A percentile compares a stretch with the other conserved stretches of the same genome.
Evolutionary conservation across 2,113 vertebrate genomes (phyloP).

Genomic region (Oreochromis spilurus): DNA sequence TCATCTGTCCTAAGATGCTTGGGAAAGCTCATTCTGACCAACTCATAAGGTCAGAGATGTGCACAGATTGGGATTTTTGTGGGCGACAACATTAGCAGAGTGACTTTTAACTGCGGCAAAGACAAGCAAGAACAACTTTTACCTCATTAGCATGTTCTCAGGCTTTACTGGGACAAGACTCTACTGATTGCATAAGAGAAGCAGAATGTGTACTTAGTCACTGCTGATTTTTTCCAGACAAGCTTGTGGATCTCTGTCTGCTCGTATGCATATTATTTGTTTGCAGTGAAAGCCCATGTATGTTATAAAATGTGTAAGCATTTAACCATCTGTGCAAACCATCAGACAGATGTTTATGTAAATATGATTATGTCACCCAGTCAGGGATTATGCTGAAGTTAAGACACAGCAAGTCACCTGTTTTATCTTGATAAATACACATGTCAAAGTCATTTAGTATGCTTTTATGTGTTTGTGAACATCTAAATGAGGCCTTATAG

Average conservation of each 20-base stretch:
- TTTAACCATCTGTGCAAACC: neutral
- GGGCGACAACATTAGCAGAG: neutral
- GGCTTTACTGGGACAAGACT: neutral
- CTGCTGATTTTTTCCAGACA: neutral
- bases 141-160: constrained; percentile 11
- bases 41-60: neutral
- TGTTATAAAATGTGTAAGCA: neutral
- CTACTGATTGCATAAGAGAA: constrained; percentile 33
- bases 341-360: constrained; percentile 22
- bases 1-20: constrained; percentile 33
- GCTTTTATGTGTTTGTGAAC: neutral
- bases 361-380: constrained; percentile 8
- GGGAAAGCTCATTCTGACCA: constrained; percentile 16
- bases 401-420: neutral
- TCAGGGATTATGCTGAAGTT: neutral
- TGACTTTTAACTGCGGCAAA: neutral
- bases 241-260: neutral
- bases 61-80: constrained; percentile 15
- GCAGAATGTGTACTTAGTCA: neutral
- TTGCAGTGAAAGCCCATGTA: neutral
- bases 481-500: neutral
- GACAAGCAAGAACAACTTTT: neutral
- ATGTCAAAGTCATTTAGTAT: neutral
- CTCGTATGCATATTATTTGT: neutral
- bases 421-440: neutral